Percentiles rank a stretch among this genome's conserved stretches.
phyloP scores from a whole-genome alignment of 2,797 vertebrate species.

The Parauchenoglanis punctatus region DNA sequence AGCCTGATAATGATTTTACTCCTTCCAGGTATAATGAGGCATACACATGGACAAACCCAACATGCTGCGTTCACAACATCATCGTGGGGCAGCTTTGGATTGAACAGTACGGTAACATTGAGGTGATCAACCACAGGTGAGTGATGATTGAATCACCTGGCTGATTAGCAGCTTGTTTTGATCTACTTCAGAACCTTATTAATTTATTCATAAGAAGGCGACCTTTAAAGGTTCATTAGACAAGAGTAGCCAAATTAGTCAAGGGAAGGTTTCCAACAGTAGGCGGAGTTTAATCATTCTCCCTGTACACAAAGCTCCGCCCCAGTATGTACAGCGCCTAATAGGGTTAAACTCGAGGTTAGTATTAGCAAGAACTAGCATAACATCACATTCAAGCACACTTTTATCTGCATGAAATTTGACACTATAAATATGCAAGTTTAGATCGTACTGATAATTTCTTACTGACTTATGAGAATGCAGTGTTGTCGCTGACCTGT shows the following conservation, averaged over 20 bases:
- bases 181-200: background rate
- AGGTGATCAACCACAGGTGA: constrained; percentile 95
- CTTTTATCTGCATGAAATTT: background rate
- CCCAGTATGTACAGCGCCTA: background rate
- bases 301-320: background rate
- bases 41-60: constrained; percentile 98
- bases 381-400: background rate
- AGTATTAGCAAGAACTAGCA: background rate
- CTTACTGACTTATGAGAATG: background rate
- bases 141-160: background rate
- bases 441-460: background rate
- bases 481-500: too few relatives aligned
- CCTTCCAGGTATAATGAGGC: constrained; percentile 87
- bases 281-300: background rate
- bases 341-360: background rate
- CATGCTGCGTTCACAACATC: constrained; percentile 97
- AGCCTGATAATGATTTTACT: background rate
- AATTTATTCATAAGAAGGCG: background rate
- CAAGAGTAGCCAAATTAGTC: background rate
- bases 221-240: background rate
- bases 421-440: background rate
- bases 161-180: background rate
- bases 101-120: constrained; percentile 95
- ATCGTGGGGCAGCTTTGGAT: constrained; percentile 99
- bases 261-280: too few relatives aligned